Evolutionary conservation across 2,113 vertebrate genomes (phyloP).

Genomic region (Anoura caudifer): DNA sequence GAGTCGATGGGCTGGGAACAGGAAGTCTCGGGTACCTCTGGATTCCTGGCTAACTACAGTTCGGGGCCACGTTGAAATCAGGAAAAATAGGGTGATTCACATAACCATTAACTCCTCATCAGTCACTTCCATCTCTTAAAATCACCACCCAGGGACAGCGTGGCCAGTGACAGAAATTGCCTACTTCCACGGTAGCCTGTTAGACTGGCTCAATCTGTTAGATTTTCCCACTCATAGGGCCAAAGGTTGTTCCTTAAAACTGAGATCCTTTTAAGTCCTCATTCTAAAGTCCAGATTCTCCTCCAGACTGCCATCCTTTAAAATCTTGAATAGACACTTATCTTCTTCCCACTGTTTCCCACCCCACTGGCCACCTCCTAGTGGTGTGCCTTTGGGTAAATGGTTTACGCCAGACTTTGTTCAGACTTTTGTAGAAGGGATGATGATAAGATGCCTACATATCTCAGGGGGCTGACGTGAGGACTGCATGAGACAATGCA

Average conservation of each 20-base stretch:
- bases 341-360: background rate
- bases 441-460: background rate
- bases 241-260: background rate
- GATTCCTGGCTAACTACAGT: background rate
- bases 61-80: background rate
- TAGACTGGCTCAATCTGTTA: background rate
- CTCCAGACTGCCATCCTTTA: background rate
- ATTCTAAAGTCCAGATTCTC: constrained; percentile 19
- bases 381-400: background rate
- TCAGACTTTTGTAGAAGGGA: background rate
- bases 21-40: background rate
- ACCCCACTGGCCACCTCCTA: background rate
- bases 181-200: background rate
- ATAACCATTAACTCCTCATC: background rate
- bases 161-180: background rate
- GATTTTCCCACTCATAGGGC: background rate
- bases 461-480: background rate
- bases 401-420: background rate
- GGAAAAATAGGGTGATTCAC: background rate
- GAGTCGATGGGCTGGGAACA: background rate
- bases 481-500: background rate
- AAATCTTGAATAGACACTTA: background rate
- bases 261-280: background rate
- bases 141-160: background rate
- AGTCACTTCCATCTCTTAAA: background rate